These are phyloP conservation scores for Orycteropus afer DNA, from an alignment of 2,113 vertebrate species.

Conservation along the genomic window DNA sequence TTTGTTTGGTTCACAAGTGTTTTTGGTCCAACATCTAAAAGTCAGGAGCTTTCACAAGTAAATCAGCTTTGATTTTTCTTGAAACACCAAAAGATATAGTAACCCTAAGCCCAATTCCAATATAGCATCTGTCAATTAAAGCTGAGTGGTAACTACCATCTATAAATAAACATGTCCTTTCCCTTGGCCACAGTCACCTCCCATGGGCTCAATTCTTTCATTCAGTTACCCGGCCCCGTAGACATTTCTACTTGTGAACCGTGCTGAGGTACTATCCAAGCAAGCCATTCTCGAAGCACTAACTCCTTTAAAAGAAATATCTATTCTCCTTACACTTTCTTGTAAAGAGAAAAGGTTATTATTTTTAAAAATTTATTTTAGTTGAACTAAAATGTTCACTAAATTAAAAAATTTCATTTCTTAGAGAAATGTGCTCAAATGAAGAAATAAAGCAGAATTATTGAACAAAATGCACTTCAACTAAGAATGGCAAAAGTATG, in stretches of 20 bases:
- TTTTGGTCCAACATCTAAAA: not conserved
- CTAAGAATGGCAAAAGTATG: conserved; percentile 27
- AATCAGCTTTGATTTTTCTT: not conserved
- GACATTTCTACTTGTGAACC: not conserved
- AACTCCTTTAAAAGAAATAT: conserved; percentile 2
- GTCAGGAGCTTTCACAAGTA: conserved; percentile 47
- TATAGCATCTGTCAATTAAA: not conserved
- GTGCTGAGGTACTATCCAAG: not conserved
- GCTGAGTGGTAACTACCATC: not conserved
- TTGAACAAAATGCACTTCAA: conserved; percentile 44
- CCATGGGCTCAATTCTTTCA: not conserved
- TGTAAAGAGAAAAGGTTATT: conserved; percentile 28
- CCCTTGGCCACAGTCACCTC: not conserved
- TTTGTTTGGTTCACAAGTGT: not conserved
- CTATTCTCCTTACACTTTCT: not conserved
- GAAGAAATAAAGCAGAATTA: conserved; percentile 27
- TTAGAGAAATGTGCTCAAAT: not conserved
- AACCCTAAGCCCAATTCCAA: not conserved
- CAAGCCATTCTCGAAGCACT: not conserved
- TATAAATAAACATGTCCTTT: conserved; percentile 17
- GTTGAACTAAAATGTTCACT: not conserved
- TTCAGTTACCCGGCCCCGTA: not conserved
- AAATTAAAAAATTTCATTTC: conserved; percentile 43
- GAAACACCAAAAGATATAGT: conserved; percentile 27
- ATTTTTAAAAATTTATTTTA: not conserved